Evolutionary conservation across 30 jellyfish, hydroid and myxozoan genomes (phyloP).

Genomic region (Phacellophora camtschatica): DNA sequence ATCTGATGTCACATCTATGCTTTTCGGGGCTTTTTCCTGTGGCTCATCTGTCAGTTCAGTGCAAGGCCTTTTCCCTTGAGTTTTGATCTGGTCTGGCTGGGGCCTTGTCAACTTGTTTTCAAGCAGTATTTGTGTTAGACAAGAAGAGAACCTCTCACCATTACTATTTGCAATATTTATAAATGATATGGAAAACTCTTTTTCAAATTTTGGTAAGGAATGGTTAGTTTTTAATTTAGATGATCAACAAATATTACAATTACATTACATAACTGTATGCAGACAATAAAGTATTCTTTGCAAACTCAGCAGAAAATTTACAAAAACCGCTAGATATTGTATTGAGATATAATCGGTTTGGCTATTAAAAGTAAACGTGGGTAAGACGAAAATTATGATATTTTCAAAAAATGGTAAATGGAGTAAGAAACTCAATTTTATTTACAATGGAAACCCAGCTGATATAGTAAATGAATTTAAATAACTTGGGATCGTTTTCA

Average conservation of each 20-base stretch:
- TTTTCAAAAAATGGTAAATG: too few species aligned
- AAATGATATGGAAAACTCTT: neutral
- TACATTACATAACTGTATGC: neutral
- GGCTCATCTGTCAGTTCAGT: neutral
- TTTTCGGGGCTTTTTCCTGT: neutral
- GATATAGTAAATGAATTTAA: too few species aligned
- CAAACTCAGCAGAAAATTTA: too few species aligned
- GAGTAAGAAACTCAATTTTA: too few species aligned
- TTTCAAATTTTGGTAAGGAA: neutral
- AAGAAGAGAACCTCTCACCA: slow-evolving; percentile 1
- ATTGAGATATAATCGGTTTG: too few species aligned
- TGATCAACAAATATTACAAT: too few species aligned
- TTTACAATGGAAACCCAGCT: too few species aligned
- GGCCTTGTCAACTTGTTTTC: neutral
- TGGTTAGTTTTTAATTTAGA: neutral
- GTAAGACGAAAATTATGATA: too few species aligned
- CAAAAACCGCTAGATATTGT: too few species aligned
- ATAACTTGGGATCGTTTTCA: too few species aligned
- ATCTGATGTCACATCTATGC: neutral
- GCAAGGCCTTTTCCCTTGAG: neutral
- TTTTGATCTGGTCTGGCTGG: neutral
- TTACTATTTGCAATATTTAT: neutral
- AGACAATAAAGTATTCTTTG: neutral
- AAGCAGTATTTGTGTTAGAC: too few species aligned
- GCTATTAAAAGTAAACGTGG: too few species aligned